Base-by-base conservation (phyloP, 2,888 invertebrate species). In the Siphlonurus alternatus region DNA sequence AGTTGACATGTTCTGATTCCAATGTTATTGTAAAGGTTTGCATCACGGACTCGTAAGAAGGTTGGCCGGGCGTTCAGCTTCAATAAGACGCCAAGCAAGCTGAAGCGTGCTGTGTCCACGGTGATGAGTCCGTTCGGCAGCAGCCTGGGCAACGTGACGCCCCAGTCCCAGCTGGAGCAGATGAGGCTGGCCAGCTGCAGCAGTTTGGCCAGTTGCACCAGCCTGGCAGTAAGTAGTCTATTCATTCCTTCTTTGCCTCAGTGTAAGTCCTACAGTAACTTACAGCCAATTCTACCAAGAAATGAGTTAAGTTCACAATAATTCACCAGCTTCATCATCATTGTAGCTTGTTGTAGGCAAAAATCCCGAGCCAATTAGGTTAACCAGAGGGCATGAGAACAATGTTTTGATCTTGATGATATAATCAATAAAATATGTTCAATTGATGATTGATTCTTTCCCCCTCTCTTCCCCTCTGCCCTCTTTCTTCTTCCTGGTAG, bases 41-140 rank as follows among this genome's bases (percentile, higher is more conserved):
- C 91, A 56, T 85, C 88, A 67, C 83, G 88, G 71, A 90, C 91
- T 64, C 82, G 88, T 71, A 83, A 89, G 73, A 90, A 91, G 82
- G 93, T 96, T 70, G 93, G 93, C 63, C 84, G 96, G 70, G 95
- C 95, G 69, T 89, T 96, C 73, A 95, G 94, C 68, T 93, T 96
- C 78, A 94, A 93, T 77, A 93, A 93, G 78, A 95, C 96, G 25
- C 95, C 96, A 62, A 90, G 89, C 68, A 93, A 92, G 76, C 77
- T 96, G 71, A 94, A 94, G 77, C 83, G 95, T 65, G 94, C 95
- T 25, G 89, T 96, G 76, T 95, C 95, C 22, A 91, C 93, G 59
- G 92, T 93, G 87, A 93, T 93, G 83, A 88, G 89, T 66, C 93
- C 93, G 15, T 90, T 91, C 76, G 90, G 89, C 70, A 89, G 89